A percentile compares a stretch with the other conserved stretches of the same genome.
Evolutionary conservation across 2,888 invertebrate genomes (phyloP).

Genomic region (Apamea sordens): DNA sequence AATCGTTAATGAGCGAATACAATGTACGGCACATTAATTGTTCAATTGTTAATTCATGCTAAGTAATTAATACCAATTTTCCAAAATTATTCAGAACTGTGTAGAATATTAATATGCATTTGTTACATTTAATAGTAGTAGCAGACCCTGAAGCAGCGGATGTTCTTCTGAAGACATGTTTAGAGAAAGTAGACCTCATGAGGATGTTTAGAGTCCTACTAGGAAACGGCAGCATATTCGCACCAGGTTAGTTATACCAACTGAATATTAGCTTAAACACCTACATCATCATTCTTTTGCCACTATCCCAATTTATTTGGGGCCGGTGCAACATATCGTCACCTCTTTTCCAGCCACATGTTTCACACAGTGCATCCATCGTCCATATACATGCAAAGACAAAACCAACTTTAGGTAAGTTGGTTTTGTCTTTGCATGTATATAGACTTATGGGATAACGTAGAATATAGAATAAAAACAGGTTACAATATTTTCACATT

Average conservation of each 20-base stretch:
- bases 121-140: slow-evolving; percentile 58
- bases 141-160: slow-evolving; percentile 71
- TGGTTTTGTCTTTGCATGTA: too few species aligned
- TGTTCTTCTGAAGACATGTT: slow-evolving; percentile 69
- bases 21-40: too few species aligned
- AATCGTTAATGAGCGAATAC: too few species aligned
- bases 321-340: not conserved
- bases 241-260: not conserved
- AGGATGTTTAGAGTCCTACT: slow-evolving; percentile 61
- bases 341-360: not conserved
- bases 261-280: too few species aligned
- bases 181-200: slow-evolving; percentile 74
- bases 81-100: not conserved
- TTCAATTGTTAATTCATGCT: too few species aligned
- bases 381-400: not conserved
- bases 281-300: not conserved
- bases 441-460: too few species aligned
- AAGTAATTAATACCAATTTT: too few species aligned
- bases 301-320: not conserved
- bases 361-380: not conserved
- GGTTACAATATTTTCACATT: too few species aligned
- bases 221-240: slow-evolving; percentile 61
- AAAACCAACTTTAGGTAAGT: too few species aligned
- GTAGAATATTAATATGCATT: not conserved
- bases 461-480: too few species aligned